Base-by-base conservation (phyloP, 2,888 invertebrate species). In the Netelia melanura region DNA sequence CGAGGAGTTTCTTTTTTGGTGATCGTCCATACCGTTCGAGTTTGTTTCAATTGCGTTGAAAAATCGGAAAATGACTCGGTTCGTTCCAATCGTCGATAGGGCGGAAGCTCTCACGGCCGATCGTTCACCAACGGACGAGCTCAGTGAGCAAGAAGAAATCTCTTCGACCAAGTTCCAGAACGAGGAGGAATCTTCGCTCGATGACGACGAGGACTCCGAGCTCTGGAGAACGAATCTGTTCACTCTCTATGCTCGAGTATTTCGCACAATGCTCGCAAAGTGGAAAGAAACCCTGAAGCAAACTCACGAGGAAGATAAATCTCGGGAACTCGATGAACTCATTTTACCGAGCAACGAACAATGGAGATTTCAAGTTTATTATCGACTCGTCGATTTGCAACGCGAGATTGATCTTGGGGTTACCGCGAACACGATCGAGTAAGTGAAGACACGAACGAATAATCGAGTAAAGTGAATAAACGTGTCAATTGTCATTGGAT, bases 291-390 rank as follows among this genome's bases (percentile, higher is more conserved):
- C 70, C 0, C 79, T 86, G 38, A 86, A 80, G 2, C 74, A 85
- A 6, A 48, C 79, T 3, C 87, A 90, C 30, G 90, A 90, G 3
- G 88, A 89, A 23, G 86, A 90, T 68, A 82, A 86, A 56, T 58
- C 78, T 14, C 94, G 92, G 48, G 95, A 95, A 86, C 94, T 95
- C 11, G 95, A 95, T 85, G 94, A 95, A 61, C 94, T 97, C 81
- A 94, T 96, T 54, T 94, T 97, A 56, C 97, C 97, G 10, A 97
- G 97, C 89, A 96, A 97, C 89, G 95, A 95, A 87, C 95, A 95
- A 52, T 97, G 96, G 95, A 94, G 96, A 82, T 94, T 96, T 58
- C 95, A 95, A 87, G 96, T 96, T 91, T 97, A 97, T 91, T 96
- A 96, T 91, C 94, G 94, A 83, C 94, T 97, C 86, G 96, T 97